A percentile compares a stretch with the other conserved stretches of the same genome.
These are phyloP conservation scores for Petrocephalus zakoni DNA, from an alignment of 2,113 vertebrate genomes.

Conservation along the genomic window DNA sequence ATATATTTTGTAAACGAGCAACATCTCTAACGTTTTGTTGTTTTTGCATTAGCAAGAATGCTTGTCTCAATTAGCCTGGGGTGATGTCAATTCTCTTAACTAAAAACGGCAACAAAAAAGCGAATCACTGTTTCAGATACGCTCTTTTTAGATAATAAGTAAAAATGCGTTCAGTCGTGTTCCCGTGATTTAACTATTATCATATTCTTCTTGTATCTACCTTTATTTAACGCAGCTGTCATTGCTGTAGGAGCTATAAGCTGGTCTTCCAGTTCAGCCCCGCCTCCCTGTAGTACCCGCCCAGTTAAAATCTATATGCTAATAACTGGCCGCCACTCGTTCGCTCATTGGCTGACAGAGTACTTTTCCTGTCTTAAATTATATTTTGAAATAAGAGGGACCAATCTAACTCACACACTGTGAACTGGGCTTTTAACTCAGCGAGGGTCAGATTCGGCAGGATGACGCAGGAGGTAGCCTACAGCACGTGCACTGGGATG, in stretches of 20 bases:
- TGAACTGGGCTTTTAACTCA: conserved; percentile 15
- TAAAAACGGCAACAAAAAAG: not conserved
- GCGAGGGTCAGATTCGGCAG: conserved; percentile 2
- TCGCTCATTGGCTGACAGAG: conserved; percentile 9
- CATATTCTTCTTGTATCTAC: not conserved
- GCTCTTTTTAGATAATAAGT: not conserved
- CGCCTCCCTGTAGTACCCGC: not conserved
- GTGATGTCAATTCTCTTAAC: not conserved
- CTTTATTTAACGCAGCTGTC: not conserved
- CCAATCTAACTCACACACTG: conserved; percentile 15
- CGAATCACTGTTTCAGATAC: not conserved
- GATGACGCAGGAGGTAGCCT: not conserved
- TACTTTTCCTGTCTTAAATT: not conserved
- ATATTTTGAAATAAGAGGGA: conserved; percentile 9
- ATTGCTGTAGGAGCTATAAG: not conserved
- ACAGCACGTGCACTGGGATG: not conserved
- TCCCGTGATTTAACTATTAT: not conserved
- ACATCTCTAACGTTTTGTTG: not conserved
- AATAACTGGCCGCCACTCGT: conserved; percentile 9
- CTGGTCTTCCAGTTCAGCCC: not conserved
- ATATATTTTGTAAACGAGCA: not conserved
- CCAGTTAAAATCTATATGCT: conserved; percentile 10
- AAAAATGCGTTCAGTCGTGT: not conserved
- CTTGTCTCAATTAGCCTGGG: not conserved
- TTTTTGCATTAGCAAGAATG: not conserved